Evolutionary conservation across 2,888 invertebrate species (phyloP), one percentile per base, ranked within the genome.

Genomic region (Eurytoma adleriae): DNA sequence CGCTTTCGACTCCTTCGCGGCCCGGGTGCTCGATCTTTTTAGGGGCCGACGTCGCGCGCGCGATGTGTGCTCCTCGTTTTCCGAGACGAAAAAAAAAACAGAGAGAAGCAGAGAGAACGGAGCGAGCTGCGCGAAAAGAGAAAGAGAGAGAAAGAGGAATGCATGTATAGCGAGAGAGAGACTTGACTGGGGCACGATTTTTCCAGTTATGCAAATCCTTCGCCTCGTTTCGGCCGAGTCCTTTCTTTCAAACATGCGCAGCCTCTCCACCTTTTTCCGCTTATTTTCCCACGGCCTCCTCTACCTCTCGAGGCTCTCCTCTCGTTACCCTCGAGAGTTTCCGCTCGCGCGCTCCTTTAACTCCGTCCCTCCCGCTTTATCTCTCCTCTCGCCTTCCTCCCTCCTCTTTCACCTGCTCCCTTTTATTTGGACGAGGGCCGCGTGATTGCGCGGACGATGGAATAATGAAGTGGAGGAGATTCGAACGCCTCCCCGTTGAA

Each of bases 381-480:
- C 27, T n/a, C 54, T 27, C 18, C 27, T 20, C n/a, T 52, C 24
- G 20, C 18, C 27, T 10, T 61, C 54, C n/a, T 54, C 12, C 48
- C 61, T 68, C 27, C 30, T 5, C 27, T 18, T 54, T 62, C 62
- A 12, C 30, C 27, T 27, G 13, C 40, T 20, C 48, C 56, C 59
- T 67, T 66, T 71, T 62, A 30, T 78, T 77, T 57, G 18, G 20
- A 7, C n/a, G 14, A n/a, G 48, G 3, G 70, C 57, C 27, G 66
- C 56, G 64, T 61, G 67, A 78, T 81, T 81, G 78, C 67, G 75
- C 62, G 75, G 62, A 68, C 72, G 78, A 76, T 62, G 68, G 81
- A 62, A 81, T 78, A 81, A 81, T 78, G 61, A 75, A 81, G 81
- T 78, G 66, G 40, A 77, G 59, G 18, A 20, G 74, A 79, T 70